Conservation (phyloP, 2,113 vertebrate genomes). For the Ochotona princeps region DNA sequence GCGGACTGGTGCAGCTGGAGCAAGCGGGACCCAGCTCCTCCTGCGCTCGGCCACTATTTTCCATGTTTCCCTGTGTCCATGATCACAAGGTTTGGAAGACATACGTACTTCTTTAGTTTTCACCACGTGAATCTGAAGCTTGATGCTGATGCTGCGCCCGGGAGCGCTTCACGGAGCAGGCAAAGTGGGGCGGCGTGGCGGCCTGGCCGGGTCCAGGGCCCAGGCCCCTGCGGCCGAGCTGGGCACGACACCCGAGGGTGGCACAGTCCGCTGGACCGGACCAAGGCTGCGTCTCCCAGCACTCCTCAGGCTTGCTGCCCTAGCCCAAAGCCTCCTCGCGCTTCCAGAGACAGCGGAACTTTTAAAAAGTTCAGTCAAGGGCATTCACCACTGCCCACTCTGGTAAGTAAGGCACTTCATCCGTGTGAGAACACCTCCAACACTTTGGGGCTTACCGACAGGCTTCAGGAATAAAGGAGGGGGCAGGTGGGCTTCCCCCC, state of each 20-base stretch:
- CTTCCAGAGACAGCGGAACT: neutral
- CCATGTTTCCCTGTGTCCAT: constrained; percentile 2
- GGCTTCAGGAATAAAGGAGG: neutral
- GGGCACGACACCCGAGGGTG: neutral
- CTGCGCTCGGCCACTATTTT: neutral
- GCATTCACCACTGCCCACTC: neutral
- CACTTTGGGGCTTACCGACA: neutral
- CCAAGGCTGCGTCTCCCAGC: neutral
- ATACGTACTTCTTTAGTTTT: constrained; percentile 1
- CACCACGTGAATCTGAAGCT: neutral
- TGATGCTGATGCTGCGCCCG: neutral
- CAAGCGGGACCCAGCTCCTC: neutral
- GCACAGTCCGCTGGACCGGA: neutral
- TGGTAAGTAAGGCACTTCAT: neutral
- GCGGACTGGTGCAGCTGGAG: neutral
- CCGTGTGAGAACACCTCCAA: neutral
- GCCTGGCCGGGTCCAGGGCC: neutral
- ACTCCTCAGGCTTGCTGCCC: neutral
- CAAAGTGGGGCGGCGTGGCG: neutral
- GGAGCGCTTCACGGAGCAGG: neutral
- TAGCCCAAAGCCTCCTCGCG: too few species aligned
- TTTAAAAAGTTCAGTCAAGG: neutral
- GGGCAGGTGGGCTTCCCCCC: neutral
- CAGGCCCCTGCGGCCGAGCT: neutral
- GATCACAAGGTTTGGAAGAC: neutral